phyloP scores from a whole-genome alignment of 2,797 vertebrate genomes.

The Apogon talboti region DNA sequence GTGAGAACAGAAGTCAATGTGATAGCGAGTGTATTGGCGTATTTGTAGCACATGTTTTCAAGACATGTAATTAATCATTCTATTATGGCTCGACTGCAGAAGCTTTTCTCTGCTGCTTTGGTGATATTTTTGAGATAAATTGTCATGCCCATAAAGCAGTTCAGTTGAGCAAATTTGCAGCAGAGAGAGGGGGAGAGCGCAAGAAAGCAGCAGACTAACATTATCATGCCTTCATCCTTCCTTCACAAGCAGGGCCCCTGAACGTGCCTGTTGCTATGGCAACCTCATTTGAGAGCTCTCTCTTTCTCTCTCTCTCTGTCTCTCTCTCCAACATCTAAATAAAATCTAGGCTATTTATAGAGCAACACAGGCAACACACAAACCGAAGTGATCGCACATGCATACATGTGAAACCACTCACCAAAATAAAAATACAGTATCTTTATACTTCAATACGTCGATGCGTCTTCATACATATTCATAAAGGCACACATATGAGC shows the following conservation, averaged over 20 bases:
- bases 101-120: not conserved
- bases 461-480: too few species aligned
- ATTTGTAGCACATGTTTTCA: not conserved
- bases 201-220: constrained; percentile 35
- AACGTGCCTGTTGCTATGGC: constrained; percentile 86
- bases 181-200: not conserved
- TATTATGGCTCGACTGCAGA: not conserved
- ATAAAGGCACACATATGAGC: not conserved
- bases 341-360: constrained; percentile 85
- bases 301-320: constrained; percentile 35
- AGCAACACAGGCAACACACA: constrained; percentile 53
- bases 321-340: constrained; percentile 78
- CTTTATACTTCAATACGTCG: not conserved
- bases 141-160: constrained; percentile 8
- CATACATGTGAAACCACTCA: constrained; percentile 16
- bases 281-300: constrained; percentile 76
- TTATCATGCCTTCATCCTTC: constrained; percentile 68
- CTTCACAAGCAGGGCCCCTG: constrained; percentile 70
- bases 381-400: constrained; percentile 48
- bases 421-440: constrained; percentile 34
- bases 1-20: constrained; percentile 14
- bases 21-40: constrained; percentile 3
- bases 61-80: constrained; percentile 20
- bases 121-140: constrained; percentile 8
- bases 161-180: constrained; percentile 6